Evolutionary conservation across 2,797 vertebrate genomes (phyloP).

Genomic region (Catharus ustulatus): DNA sequence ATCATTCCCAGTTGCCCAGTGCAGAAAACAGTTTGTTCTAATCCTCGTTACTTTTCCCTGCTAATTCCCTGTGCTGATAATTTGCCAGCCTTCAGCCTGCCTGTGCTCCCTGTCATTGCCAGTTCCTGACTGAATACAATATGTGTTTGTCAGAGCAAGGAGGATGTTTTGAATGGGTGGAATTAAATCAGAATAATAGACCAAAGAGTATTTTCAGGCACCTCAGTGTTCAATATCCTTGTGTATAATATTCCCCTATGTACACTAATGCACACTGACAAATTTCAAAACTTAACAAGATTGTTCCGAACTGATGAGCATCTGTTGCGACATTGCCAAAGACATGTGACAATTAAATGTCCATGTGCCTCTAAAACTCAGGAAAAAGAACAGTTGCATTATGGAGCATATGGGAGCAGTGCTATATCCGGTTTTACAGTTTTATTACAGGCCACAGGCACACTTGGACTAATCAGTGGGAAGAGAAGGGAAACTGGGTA

Average conservation of each 20-base stretch:
- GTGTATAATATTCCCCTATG: not conserved
- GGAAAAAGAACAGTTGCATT: not conserved
- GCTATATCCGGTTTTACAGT: not conserved
- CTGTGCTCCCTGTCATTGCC: not conserved
- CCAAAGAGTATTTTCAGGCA: not conserved
- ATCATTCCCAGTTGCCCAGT: not conserved
- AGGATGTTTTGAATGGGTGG: not conserved
- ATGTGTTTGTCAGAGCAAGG: not conserved
- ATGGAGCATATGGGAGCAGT: accelerated
- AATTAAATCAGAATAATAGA: not conserved
- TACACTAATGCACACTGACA: not conserved
- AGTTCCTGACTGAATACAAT: not conserved
- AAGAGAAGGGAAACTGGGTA: not conserved
- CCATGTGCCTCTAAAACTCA: not conserved
- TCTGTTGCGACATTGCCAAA: not conserved
- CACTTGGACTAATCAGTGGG: not conserved
- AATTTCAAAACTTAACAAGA: not conserved
- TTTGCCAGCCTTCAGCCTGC: not conserved
- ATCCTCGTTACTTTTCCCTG: not conserved
- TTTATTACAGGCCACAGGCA: not conserved
- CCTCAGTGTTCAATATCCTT: not conserved
- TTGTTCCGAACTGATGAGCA: not conserved
- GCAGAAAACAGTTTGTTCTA: not conserved
- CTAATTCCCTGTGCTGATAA: not conserved
- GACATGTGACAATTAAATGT: not conserved